Base-by-base conservation (phyloP, 2,888 invertebrate species). In the Labia minor region DNA sequence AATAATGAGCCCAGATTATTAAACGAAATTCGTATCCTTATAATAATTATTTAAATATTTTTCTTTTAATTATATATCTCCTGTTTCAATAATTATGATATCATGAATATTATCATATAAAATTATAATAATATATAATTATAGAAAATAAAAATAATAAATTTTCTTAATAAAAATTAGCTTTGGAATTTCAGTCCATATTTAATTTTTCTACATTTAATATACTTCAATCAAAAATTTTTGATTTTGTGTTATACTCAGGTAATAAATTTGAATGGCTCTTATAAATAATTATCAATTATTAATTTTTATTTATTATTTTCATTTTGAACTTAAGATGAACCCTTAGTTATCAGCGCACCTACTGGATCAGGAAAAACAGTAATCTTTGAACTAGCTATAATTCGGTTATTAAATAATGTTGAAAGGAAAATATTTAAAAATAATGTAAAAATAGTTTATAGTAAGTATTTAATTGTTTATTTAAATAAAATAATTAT, bases 361-460 rank as follows among this genome's bases (percentile, higher is more conserved):
- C 91, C 91, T 0, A 92, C 91, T 1, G 91, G 90, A 1, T 89
- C 90, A 1, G 92, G 91, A 1, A 92, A 92, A 78, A 92, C 91
- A 0, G 87, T 84, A 19, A 78, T 90, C n/a, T 90, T 91, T 77
- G 91, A 92, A 80, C 79, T 92, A 77, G 89, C 90, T 0, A 86
- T 92, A 68, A 79, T 89, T 0, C 81, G 85, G 67, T 75, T 88
- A 33, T 75, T 90, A 4, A 83, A 84, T 77, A 78, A 81, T 49
- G 73, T 81, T 61, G 81, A 82, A 70, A 78, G 78, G 19, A 76
- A 74, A 62, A 73, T 77, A 1, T 76, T 75, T 62, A 73, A 72
- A 0, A 78, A 77, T 19, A 79, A 82, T 72, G 83, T 82, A 72
- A 89, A 88, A 81, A 85, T 89, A 70, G 83, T 91, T 74, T 90